These are phyloP conservation scores for Pardosa pseudoannulata DNA, from an alignment of 2,888 invertebrate genomes.

Conservation along the genomic window DNA sequence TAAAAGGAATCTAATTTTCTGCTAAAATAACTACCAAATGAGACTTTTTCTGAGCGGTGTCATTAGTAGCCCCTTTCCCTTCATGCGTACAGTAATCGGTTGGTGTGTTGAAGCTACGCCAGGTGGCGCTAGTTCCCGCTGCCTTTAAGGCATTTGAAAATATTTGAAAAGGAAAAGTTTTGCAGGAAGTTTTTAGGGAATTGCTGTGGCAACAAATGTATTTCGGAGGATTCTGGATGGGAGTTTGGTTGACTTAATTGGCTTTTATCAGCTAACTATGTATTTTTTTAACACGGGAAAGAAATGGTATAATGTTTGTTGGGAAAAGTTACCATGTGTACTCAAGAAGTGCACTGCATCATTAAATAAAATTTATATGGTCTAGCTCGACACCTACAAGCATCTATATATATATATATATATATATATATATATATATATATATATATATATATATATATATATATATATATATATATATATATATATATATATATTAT, in stretches of 20 bases:
- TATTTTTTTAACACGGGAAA: background rate
- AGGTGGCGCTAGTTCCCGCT: slow-evolving; percentile 52
- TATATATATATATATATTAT: no score
- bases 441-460: no score
- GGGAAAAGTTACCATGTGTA: background rate
- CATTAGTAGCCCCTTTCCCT: slow-evolving; percentile 45
- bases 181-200: background rate
- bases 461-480: no score
- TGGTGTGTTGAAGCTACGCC: slow-evolving; percentile 45
- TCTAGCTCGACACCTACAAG: no score
- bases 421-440: no score
- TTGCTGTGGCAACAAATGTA: slow-evolving; percentile 42
- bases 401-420: no score
- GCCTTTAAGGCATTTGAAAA: slow-evolving; percentile 45
- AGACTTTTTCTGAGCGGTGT: slow-evolving; percentile 56
- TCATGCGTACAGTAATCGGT: slow-evolving; percentile 55
- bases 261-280: background rate
- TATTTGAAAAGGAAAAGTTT: slow-evolving; percentile 34
- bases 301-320: background rate
- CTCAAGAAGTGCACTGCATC: background rate
- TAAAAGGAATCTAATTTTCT: slow-evolving; percentile 69
- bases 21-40: slow-evolving; percentile 70
- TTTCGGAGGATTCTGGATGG: background rate
- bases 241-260: background rate
- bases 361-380: no score